A percentile compares a stretch with the other conserved stretches of the same genome.
Conservation (phyloP, 1,140 invertebrate genomes). For the Pemphigus obesinymphae region DNA sequence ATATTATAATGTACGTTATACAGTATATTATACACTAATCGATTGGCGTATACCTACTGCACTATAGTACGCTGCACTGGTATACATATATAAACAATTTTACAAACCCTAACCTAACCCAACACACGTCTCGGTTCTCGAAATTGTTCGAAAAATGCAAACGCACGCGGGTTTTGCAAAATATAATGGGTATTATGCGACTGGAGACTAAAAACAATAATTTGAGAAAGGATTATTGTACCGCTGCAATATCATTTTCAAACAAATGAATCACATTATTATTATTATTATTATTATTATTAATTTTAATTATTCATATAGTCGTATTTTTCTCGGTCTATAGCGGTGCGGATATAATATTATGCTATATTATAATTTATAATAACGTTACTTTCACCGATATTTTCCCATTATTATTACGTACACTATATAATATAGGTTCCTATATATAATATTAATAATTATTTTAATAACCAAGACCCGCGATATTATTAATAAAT, state of each 20-base stretch:
- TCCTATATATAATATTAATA: constrained; percentile 1
- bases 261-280: background rate
- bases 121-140: background rate
- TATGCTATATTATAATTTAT: too few relatives aligned
- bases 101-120: too few relatives aligned
- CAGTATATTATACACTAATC: too few relatives aligned
- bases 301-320: constrained; percentile 14
- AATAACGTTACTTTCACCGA: constrained; percentile 20
- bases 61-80: too few relatives aligned
- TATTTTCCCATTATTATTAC: constrained; percentile 25
- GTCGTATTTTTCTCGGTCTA: constrained; percentile 13
- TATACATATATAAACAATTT: too few relatives aligned
- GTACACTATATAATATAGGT: too few relatives aligned
- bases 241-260: background rate
- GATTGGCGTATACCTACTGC: too few relatives aligned
- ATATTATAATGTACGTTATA: too few relatives aligned
- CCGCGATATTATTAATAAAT: background rate
- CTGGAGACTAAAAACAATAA: background rate
- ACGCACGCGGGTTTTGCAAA: too few relatives aligned
- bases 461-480: constrained; percentile 11
- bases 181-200: too few relatives aligned
- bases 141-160: background rate
- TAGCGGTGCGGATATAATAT: background rate
- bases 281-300: constrained; percentile 13
- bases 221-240: constrained; percentile 3